Evolutionary conservation across 2,113 vertebrate genomes (phyloP).

Genomic region (Labeo catla): DNA sequence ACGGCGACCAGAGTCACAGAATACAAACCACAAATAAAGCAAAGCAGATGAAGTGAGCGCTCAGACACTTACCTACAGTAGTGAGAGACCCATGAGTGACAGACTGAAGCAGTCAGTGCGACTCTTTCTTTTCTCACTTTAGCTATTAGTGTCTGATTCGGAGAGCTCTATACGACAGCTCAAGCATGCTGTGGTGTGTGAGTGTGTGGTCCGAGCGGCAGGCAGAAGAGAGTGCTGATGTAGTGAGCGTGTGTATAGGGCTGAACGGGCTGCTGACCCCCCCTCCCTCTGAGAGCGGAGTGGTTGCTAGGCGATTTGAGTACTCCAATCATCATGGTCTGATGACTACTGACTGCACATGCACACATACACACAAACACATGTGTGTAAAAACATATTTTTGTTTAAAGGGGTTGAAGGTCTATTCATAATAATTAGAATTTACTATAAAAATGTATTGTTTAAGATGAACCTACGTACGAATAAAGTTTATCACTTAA

Average conservation of each 20-base stretch:
- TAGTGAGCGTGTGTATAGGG: neutral
- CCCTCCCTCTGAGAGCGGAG: neutral
- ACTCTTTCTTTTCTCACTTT: conserved; percentile 8
- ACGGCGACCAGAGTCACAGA: neutral
- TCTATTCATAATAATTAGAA: neutral
- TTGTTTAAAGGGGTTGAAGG: neutral
- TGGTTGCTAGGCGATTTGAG: conserved; percentile 36
- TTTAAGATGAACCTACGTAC: neutral
- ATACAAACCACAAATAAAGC: neutral
- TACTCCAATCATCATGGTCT: conserved; percentile 34
- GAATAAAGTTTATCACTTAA: neutral
- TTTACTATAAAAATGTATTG: neutral
- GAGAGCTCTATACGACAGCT: neutral
- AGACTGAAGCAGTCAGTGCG: neutral
- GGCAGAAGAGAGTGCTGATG: conserved; percentile 26
- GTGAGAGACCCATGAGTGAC: neutral
- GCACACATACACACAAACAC: neutral
- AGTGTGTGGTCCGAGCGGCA: conserved; percentile 10
- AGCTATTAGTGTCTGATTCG: conserved; percentile 1
- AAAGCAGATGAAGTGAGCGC: conserved; percentile 10
- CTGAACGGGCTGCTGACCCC: conserved; percentile 5
- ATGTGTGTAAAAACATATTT: neutral
- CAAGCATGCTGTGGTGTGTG: conserved; percentile 13
- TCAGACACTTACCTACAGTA: conserved; percentile 51
- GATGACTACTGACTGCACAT: conserved; percentile 20